Evolutionary conservation across 2,113 vertebrate species (phyloP).

Genomic region (Mus musculus): GRCm39 chr12:66004501-66005000

Average conservation of each 20-base stretch:
- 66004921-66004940: neutral
- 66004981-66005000: neutral
- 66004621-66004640: neutral
- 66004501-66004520: neutral
- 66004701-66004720: neutral
- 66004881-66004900: neutral
- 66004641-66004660: neutral
- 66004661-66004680: neutral
- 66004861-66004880: neutral
- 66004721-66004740: neutral
- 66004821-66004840: neutral
- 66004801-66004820: neutral
- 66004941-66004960: neutral
- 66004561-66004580: neutral
- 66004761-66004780: neutral
- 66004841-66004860: neutral
- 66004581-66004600: neutral
- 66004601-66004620: neutral
- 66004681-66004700: neutral
- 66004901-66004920: neutral
- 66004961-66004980: neutral
- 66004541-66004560: neutral
- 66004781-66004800: neutral
- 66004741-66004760: no score
- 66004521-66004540: neutral